Evolutionary conservation across 2,113 vertebrate species (phyloP).

Genomic region (Notechis scutatus): DNA sequence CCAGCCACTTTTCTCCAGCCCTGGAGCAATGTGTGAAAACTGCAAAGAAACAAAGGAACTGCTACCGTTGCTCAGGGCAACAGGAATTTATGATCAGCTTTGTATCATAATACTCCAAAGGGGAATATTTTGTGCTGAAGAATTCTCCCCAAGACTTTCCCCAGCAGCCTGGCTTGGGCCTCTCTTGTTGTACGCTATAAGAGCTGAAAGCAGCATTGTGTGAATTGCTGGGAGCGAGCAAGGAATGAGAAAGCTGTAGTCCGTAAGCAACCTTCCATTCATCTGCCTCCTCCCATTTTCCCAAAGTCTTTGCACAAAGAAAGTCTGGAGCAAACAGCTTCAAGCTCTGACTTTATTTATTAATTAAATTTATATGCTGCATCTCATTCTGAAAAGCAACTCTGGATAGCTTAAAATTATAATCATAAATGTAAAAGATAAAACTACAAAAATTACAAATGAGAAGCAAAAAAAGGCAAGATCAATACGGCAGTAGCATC

Average conservation of each 20-base stretch:
- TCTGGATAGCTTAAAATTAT: neutral
- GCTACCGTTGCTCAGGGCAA: conserved; percentile 26
- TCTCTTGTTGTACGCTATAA: neutral
- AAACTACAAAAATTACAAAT: neutral
- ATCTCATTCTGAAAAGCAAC: neutral
- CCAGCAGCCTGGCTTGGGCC: neutral
- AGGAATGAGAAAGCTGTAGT: neutral
- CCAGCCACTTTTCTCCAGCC: neutral
- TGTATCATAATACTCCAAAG: neutral
- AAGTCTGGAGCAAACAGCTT: neutral
- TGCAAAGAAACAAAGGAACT: conserved; percentile 14
- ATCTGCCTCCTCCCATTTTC: neutral
- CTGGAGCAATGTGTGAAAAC: neutral
- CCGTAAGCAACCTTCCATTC: neutral
- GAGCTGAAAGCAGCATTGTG: neutral
- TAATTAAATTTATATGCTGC: neutral
- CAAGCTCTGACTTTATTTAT: neutral
- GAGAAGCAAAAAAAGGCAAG: neutral
- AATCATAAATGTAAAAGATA: neutral
- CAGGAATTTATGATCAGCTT: conserved; percentile 20
- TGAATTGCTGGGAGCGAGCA: neutral
- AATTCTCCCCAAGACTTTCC: conserved; percentile 13
- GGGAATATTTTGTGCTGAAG: neutral
- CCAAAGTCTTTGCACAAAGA: neutral
- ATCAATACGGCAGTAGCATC: neutral